Conservation (phyloP, 2,797 vertebrate genomes). For the Brachymystax lenok region DNA sequence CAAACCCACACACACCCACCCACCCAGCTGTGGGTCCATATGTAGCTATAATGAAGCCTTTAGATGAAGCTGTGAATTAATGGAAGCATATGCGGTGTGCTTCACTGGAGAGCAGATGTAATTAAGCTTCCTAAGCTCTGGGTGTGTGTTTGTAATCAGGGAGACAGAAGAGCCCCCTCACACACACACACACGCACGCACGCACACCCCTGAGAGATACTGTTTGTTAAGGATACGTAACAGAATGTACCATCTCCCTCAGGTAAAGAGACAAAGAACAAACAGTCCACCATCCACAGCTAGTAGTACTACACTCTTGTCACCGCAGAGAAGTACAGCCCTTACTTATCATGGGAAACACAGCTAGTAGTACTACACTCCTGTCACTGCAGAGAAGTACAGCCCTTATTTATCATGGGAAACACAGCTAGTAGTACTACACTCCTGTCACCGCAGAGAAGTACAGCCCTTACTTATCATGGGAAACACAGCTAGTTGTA, state of each 20-base stretch:
- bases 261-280: background rate
- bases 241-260: background rate
- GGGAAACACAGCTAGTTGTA: background rate
- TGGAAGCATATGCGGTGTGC: conserved; percentile 67
- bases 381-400: background rate
- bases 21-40: conserved; percentile 65
- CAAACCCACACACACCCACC: conserved; percentile 7
- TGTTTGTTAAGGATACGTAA: background rate
- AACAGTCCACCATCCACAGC: background rate
- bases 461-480: background rate
- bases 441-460: background rate
- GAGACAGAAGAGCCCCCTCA: conserved; percentile 31
- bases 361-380: no score
- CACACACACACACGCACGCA: background rate
- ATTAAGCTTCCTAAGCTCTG: conserved; percentile 63
- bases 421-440: background rate
- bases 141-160: conserved; percentile 40
- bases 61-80: conserved; percentile 67
- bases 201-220: background rate
- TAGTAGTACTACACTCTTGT: background rate
- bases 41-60: conserved; percentile 74
- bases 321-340: background rate
- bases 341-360: background rate
- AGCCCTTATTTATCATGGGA: background rate
- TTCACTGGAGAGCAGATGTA: conserved; percentile 57